Evolutionary conservation across 2,797 vertebrate genomes (phyloP), one percentile per base, ranked within the genome.

Genomic region (Distichodus sexfasciatus): DNA sequence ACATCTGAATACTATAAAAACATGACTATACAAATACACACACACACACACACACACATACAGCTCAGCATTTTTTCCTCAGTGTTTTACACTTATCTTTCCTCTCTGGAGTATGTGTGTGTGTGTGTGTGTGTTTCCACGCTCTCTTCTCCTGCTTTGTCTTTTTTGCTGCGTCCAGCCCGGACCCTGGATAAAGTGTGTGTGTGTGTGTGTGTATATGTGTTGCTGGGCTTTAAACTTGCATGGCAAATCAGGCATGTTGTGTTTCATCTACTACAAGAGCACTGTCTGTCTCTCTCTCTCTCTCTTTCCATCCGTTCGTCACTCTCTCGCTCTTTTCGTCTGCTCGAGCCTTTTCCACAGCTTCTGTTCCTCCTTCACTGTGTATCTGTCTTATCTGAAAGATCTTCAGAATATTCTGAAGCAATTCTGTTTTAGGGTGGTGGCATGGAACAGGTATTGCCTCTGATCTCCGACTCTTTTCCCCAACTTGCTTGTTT

Each of bases 371-470:
- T 93, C 88, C 91, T 94, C 91, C 90, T 89, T 87, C 44, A 91
- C 87, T 78, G 66, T 84, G 59, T 90, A 76, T 88, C 71, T 88
- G 70, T 90, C 82, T n/a, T 89, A 72, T 86, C 78, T 76, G 57
- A 59, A 72, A 76, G 92, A 89, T 92, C 95, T 94, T 94, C 91
- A 93, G 96, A 99, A 99, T 98, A 98, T 98, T 98, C 96, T 99
- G 96, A 98, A 99, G 97, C 96, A 98, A 95, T 98, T 99, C 97
- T 99, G 97, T 99, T 99, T 99, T 95, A 98, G 96, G 96, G 93
- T 92, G 96, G 96, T 99, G 97, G 96, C 96, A 98, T 99, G 96
- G 97, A 99, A 98, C 96, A 93, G 90, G 95, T 82, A 95, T 98
- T 96, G 93, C 95, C 93, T 94, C 96, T 96, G 97, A 90, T 95